Base-by-base conservation (phyloP, 2,113 vertebrate genomes). In the Camelus dromedarius region DNA sequence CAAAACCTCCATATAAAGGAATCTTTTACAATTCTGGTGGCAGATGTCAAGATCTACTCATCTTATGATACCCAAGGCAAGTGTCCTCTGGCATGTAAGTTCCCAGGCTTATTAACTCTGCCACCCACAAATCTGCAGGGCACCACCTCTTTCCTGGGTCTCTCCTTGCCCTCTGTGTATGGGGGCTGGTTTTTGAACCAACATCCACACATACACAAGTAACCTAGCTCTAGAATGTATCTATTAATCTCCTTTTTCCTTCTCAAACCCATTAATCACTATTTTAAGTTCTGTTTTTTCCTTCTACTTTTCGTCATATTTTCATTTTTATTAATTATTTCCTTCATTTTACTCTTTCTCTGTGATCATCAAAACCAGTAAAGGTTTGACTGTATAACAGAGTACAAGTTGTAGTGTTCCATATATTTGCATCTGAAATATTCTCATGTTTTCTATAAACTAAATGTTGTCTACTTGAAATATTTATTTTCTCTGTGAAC, bases 251-350 rank as follows among this genome's bases (percentile, higher is more conserved):
- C 28, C 22, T 60, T 35, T 82, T 75, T 26, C 70, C 14, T 28
- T 66, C 76, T 91, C 8, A 89, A 52, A 93, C 76, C 54, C 32
- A 48, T 48, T 64, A 89, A 77, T 52, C 75, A 11, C 6, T 64
- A 24, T 46, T 75, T 90, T 88, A 35, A 80, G 50, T 22, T 56
- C 24, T 88, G 24, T 73, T 80, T 72, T 83, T 73, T 86, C 52
- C n/a, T 87, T 91, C 28, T 66, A 9, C 10, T 58, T 70, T 80
- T 84, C 10, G 67, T 80, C 38, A 67, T 19, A 56, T 38, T 69
- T 87, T 32, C 13, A 48, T 67, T 92, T 60, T 69, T 50, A 66
- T 72, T 81, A 77, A 48, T 38, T 54, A 81, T 88, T 91, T 80
- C 28, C 85, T 6, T 38, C 82, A 58, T 26, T 76, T 52, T 60